Evolutionary conservation across 2,888 invertebrate genomes (phyloP).

Genomic region (Apodemia mormo): DNA sequence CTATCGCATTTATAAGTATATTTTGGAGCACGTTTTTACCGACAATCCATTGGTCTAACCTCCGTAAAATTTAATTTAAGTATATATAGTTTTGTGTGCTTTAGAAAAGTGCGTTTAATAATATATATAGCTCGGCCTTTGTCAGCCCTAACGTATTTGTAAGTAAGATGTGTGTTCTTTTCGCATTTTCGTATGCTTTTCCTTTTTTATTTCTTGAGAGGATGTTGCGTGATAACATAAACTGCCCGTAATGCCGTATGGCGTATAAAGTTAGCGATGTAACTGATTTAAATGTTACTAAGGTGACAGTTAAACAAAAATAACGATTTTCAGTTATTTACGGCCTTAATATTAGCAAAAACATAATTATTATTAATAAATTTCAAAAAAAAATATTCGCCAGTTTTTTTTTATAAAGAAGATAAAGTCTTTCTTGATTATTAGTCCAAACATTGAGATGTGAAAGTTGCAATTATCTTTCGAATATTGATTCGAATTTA

Average conservation of each 20-base stretch:
- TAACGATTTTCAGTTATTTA: background rate
- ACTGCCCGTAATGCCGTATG: background rate
- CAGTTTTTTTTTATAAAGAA: too few species aligned
- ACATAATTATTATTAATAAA: background rate
- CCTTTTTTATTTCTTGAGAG: conserved; percentile 9
- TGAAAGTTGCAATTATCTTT: too few species aligned
- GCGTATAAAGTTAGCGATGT: background rate
- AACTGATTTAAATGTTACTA: background rate
- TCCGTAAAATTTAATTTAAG: too few species aligned
- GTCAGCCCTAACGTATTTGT: background rate
- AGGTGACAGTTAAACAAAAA: background rate
- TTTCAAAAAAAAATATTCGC: background rate
- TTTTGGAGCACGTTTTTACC: too few species aligned
- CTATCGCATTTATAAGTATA: too few species aligned
- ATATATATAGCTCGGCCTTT: background rate
- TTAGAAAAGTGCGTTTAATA: background rate
- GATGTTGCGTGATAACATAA: conserved; percentile 10
- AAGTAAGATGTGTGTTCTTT: conserved; percentile 16
- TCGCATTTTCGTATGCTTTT: conserved; percentile 17
- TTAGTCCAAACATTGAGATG: too few species aligned
- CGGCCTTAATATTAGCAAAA: background rate
- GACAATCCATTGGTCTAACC: too few species aligned
- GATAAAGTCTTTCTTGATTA: too few species aligned
- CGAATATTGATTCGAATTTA: too few species aligned
- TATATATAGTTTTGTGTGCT: background rate